Conservation (phyloP, 1,140 invertebrate genomes). For the Luehdorfia chinensis region DNA sequence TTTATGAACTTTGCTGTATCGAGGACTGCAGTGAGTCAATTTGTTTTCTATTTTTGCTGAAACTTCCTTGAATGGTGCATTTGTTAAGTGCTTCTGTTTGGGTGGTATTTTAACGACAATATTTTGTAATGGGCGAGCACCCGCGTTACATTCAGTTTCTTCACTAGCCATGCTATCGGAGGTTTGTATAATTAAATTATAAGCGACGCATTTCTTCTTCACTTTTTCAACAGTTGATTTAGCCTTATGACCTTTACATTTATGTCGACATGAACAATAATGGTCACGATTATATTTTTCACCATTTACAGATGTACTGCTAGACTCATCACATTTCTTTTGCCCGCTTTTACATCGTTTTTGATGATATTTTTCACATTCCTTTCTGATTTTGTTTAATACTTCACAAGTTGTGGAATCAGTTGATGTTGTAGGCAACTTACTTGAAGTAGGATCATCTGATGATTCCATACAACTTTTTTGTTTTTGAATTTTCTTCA, state of each 20-base stretch:
- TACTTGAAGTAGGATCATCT: slow-evolving; percentile 45
- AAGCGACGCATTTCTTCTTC: slow-evolving; percentile 64
- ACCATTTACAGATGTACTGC: slow-evolving; percentile 53
- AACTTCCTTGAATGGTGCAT: slow-evolving; percentile 52
- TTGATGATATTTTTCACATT: slow-evolving; percentile 64
- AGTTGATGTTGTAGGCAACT: slow-evolving; percentile 46
- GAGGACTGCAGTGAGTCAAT: slow-evolving; percentile 27
- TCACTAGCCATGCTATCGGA: slow-evolving; percentile 67
- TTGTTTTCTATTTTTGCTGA: slow-evolving; percentile 43
- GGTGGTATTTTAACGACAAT: slow-evolving; percentile 66
- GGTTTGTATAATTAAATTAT: slow-evolving; percentile 69
- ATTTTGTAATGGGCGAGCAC: slow-evolving; percentile 41
- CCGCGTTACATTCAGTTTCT: slow-evolving; percentile 29
- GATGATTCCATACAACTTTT: slow-evolving; percentile 41
- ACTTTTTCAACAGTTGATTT: slow-evolving; percentile 41
- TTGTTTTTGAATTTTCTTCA: slow-evolving; percentile 32
- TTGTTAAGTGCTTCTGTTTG: slow-evolving; percentile 29
- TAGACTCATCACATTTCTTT: slow-evolving; percentile 47
- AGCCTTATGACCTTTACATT: slow-evolving; percentile 47
- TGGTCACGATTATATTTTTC: slow-evolving; percentile 45
- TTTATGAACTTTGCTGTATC: slow-evolving; percentile 23
- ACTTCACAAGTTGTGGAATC: slow-evolving; percentile 59
- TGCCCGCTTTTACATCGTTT: slow-evolving; percentile 40
- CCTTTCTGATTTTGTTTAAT: slow-evolving; percentile 58
- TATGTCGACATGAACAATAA: slow-evolving; percentile 44